Percentiles rank a stretch among this genome's conserved stretches.
Evolutionary conservation across 2,113 vertebrate species (phyloP).

Genomic region (Lampris megalopsis): DNA sequence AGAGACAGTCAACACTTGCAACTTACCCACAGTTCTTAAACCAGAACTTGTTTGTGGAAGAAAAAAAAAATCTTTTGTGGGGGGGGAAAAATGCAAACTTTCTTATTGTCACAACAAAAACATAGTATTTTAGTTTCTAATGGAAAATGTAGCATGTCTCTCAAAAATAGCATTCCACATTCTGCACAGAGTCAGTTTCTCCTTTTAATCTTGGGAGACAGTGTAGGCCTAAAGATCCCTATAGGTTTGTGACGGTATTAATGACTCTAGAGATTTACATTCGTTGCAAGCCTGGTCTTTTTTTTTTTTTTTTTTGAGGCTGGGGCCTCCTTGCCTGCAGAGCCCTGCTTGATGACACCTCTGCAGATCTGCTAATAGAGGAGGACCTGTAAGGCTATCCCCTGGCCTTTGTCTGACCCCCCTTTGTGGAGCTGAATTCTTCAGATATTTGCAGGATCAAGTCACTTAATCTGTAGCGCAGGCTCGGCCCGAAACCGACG

Average conservation of each 20-base stretch:
- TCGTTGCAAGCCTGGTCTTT: slow-evolving; percentile 47
- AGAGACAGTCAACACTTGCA: slow-evolving; percentile 74
- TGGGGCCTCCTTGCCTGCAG: slow-evolving; percentile 45
- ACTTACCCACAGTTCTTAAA: slow-evolving; percentile 66
- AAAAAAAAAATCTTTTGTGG: slow-evolving; percentile 3
- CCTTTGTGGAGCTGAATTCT: slow-evolving; percentile 83
- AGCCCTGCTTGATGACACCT: slow-evolving; percentile 69
- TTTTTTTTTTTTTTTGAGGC: slow-evolving; percentile 29
- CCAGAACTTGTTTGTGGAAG: slow-evolving; percentile 67
- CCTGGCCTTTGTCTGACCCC: slow-evolving; percentile 81
- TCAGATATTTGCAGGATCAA: slow-evolving; percentile 80
- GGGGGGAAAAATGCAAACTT: slow-evolving; percentile 11
- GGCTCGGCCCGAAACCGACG: slow-evolving; percentile 48
- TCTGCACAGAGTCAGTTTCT: slow-evolving; percentile 34
- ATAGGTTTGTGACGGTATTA: slow-evolving; percentile 36
- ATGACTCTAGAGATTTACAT: slow-evolving; percentile 48
- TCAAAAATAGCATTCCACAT: slow-evolving; percentile 20
- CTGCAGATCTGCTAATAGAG: slow-evolving; percentile 70
- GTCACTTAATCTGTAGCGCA: slow-evolving; percentile 77
- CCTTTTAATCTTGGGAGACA: slow-evolving; percentile 39
- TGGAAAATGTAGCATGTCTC: slow-evolving; percentile 27
- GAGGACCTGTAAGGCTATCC: slow-evolving; percentile 81
- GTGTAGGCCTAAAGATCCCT: slow-evolving; percentile 19
- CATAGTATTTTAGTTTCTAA: slow-evolving; percentile 36
- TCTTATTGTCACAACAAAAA: slow-evolving; percentile 31